A percentile compares a stretch with the other conserved stretches of the same genome.
phyloP scores from a whole-genome alignment of 2,888 invertebrate species.

The Neria commutata region DNA sequence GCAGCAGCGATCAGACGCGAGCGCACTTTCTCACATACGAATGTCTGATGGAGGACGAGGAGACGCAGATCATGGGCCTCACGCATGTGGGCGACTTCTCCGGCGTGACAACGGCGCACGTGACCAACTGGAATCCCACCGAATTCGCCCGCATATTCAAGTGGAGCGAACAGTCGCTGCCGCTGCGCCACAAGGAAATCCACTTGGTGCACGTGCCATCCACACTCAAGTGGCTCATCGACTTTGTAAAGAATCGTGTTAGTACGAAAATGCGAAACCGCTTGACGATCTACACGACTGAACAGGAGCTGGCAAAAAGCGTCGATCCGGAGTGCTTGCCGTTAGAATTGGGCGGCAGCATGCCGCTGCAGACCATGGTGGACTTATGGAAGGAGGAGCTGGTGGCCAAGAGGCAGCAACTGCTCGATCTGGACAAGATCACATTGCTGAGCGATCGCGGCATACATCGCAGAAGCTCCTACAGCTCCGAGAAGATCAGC shows the following conservation, averaged over 20 bases:
- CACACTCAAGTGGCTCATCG: slow-evolving; percentile 77
- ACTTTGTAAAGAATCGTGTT: slow-evolving; percentile 73
- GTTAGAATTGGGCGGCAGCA: slow-evolving; percentile 73
- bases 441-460: slow-evolving; percentile 70
- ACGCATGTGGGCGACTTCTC: slow-evolving; percentile 74
- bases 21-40: slow-evolving; percentile 76
- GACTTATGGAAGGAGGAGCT: slow-evolving; percentile 71
- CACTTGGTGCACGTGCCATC: slow-evolving; percentile 74
- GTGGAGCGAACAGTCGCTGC: slow-evolving; percentile 83
- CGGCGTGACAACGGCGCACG: slow-evolving; percentile 68
- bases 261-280: slow-evolving; percentile 76
- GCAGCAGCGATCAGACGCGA: slow-evolving; percentile 73
- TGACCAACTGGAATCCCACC: slow-evolving; percentile 75
- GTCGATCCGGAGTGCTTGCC: slow-evolving; percentile 72
- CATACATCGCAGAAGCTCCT: slow-evolving; percentile 60
- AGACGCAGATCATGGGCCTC: slow-evolving; percentile 77
- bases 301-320: slow-evolving; percentile 67
- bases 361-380: slow-evolving; percentile 76
- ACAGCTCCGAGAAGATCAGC: slow-evolving; percentile 50
- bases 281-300: slow-evolving; percentile 67
- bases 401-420: slow-evolving; percentile 65
- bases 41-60: slow-evolving; percentile 75
- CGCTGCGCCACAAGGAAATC: slow-evolving; percentile 79
- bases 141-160: slow-evolving; percentile 74
- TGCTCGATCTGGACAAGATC: slow-evolving; percentile 71